Base-by-base conservation (phyloP, 2,888 invertebrate species). In the Dione vanillae region DNA sequence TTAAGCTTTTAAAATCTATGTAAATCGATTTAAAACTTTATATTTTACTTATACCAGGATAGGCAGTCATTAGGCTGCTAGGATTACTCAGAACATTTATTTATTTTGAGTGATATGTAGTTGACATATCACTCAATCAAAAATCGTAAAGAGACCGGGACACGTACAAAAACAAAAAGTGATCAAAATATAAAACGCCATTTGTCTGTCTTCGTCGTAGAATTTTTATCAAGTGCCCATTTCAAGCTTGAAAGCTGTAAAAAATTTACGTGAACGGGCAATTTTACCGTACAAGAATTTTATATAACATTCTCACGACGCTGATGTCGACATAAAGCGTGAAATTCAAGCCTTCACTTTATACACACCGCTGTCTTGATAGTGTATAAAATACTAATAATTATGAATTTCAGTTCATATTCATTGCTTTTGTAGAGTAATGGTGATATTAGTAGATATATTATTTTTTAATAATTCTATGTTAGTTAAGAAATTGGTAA, bases 201-300 rank as follows among this genome's bases (percentile, higher is more conserved):
- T 84, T 85, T 80, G 82, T 80, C 77, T 74, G 76, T 78, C 76
- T 76, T 75, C 78, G 69, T 77, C 80, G 78, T 82, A 79, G 83
- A 83, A 83, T 83, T 85, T 85, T 85, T 86, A 85, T 86, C 82
- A 84, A 85, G 82, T 83, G 79, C 79, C 82, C 77, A 82, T 84
- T 86, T 76, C 79, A 74, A 81, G 78, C 78, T 81, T 81, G 78
- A 79, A 78, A 77, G 76, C 74, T 82, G 79, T 85, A 82, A 85
- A 87, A 86, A 86, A 84, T 81, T 83, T 84, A 84, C 85, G 83
- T 80, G 77, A 77, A 83, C 80, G 79, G 81, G 80, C 83, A 86
- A 85, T 86, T 86, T 83, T 76, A 78, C 79, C 82, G 80, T 80
- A 80, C 77, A 81, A 80, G 81, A 86, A 78, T 85, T 85, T 85